phyloP scores from a whole-genome alignment of 2,113 vertebrate species.

The Ictalurus punctatus region DNA sequence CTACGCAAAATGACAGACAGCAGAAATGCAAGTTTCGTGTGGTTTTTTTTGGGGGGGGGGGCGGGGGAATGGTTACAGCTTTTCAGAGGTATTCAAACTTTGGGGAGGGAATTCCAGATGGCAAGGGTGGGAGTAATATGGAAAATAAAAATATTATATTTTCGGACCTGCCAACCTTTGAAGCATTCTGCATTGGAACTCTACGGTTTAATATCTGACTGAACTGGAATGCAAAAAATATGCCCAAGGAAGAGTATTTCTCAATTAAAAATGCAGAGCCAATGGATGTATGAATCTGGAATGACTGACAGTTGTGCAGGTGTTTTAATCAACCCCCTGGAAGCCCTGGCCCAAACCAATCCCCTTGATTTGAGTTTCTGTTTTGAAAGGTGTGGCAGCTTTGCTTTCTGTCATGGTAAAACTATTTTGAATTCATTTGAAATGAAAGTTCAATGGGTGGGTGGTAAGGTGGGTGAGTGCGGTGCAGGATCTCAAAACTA shows the following conservation, averaged over 20 bases:
- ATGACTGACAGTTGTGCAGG: neutral
- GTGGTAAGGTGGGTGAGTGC: neutral
- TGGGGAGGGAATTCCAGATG: neutral
- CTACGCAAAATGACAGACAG: neutral
- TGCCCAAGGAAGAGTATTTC: neutral
- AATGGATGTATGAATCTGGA: neutral
- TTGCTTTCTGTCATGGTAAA: neutral
- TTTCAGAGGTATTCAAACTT: neutral
- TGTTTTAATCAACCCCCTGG: neutral
- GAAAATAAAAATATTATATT: neutral
- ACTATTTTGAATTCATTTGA: neutral
- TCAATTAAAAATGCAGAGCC: no score
- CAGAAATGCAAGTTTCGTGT: neutral
- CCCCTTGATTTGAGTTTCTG: neutral
- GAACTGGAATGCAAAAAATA: neutral
- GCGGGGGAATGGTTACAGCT: neutral
- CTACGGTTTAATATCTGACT: neutral
- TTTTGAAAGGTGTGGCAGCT: neutral
- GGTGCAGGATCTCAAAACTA: neutral
- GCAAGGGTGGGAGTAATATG: neutral
- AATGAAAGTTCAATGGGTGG: neutral
- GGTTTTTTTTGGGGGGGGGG: neutral
- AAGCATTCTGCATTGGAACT: neutral
- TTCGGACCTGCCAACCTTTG: neutral
- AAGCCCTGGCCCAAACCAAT: neutral